These are phyloP conservation scores for Trematomus bernacchii DNA, from an alignment of 2,797 vertebrate genomes.

Conservation along the genomic window DNA sequence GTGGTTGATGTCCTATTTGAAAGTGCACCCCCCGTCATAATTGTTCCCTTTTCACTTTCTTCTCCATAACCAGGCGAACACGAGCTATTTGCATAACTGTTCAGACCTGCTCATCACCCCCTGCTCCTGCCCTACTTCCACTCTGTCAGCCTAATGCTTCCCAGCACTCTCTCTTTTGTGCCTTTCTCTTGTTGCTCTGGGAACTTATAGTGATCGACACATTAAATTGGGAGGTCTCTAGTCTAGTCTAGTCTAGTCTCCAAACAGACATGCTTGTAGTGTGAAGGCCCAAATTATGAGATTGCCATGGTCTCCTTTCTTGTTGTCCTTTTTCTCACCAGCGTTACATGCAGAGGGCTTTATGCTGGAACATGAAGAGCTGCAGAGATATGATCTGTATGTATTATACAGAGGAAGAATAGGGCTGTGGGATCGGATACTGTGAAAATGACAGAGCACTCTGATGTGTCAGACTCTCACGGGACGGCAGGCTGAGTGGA, in stretches of 20 bases:
- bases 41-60: conserved; percentile 42
- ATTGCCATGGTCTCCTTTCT: conserved; percentile 43
- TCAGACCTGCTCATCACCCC: conserved; percentile 62
- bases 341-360: conserved; percentile 36
- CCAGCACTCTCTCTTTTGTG: conserved; percentile 77
- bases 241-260: conserved; percentile 57
- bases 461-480: conserved; percentile 75
- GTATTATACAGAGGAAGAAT: conserved; percentile 57
- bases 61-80: conserved; percentile 47
- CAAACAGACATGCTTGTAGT: conserved; percentile 23
- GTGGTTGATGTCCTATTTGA: conserved; percentile 60
- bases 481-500: conserved; percentile 61
- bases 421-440: conserved; percentile 64
- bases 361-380: conserved; percentile 46
- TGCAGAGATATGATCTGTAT: conserved; percentile 39
- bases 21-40: conserved; percentile 27
- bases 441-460: conserved; percentile 70
- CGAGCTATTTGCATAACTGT: conserved; percentile 79
- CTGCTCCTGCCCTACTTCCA: conserved; percentile 82
- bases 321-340: conserved; percentile 58
- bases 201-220: conserved; percentile 72
- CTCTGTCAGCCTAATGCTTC: conserved; percentile 74
- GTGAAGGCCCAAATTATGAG: conserved; percentile 31
- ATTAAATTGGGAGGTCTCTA: conserved; percentile 54
- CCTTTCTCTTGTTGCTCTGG: conserved; percentile 56